phyloP scores from a whole-genome alignment of 2,888 invertebrate species.

The Lagria hirta region DNA sequence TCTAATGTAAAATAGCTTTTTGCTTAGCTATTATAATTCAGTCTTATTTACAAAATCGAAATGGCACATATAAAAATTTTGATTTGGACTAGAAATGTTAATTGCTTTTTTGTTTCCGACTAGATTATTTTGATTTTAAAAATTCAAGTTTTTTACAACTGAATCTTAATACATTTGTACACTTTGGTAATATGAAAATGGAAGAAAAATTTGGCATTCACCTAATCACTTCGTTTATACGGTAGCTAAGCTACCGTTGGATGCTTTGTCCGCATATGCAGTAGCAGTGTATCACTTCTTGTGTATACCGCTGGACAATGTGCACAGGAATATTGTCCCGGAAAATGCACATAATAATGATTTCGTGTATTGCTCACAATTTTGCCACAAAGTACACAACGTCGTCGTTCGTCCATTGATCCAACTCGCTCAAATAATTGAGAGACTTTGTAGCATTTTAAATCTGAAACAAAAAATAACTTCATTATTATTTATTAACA shows the following conservation, averaged over 20 bases:
- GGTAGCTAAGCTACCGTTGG: conserved; percentile 53
- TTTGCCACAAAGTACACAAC: conserved; percentile 63
- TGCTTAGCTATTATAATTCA: no score
- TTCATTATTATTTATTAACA: conserved; percentile 7
- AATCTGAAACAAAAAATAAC: conserved; percentile 55
- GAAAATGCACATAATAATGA: conserved; percentile 64
- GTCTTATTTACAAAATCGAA: no score
- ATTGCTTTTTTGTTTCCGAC: no score
- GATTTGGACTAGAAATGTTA: no score
- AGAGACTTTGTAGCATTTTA: conserved; percentile 59
- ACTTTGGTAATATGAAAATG: no score
- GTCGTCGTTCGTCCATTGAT: conserved; percentile 59
- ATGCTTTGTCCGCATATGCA: conserved; percentile 63
- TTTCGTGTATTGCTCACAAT: conserved; percentile 64
- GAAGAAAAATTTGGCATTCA: no score
- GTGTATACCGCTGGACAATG: conserved; percentile 63
- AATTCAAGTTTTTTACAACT: no score
- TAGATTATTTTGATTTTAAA: no score
- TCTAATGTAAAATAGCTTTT: no score
- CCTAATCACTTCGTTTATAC: conserved; percentile 5
- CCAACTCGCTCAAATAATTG: conserved; percentile 63
- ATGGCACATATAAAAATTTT: no score
- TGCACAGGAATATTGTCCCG: conserved; percentile 61
- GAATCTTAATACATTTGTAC: not conserved
- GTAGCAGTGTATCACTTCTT: conserved; percentile 60